These are phyloP conservation scores for Meandrina meandrites DNA, from an alignment of 92 coral and sea anemone species.

Conservation along the genomic window DNA sequence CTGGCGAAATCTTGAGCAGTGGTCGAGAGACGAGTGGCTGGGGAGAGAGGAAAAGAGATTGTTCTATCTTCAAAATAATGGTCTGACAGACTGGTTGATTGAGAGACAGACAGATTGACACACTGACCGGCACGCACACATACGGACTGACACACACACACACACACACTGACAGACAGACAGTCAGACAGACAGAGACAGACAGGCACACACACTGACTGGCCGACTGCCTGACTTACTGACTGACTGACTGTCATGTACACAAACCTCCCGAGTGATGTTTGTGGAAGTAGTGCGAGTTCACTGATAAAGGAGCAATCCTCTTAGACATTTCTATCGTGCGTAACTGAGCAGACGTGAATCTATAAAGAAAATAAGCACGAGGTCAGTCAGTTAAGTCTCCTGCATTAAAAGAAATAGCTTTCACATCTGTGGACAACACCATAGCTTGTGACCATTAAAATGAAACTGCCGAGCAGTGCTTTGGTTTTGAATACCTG, in stretches of 20 bases:
- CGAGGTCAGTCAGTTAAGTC: not conserved
- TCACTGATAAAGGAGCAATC: conserved; percentile 52
- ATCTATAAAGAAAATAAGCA: conserved; percentile 30
- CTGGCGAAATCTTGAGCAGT: conserved; percentile 78
- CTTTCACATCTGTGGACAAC: not conserved
- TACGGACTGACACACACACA: not conserved
- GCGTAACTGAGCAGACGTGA: conserved; percentile 87
- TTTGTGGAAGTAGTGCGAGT: conserved; percentile 86
- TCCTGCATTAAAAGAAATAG: not conserved
- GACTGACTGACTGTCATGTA: not conserved
- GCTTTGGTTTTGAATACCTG: not conserved
- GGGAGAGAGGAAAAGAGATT: not conserved
- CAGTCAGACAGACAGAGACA: not conserved
- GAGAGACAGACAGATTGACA: not conserved
- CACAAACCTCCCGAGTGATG: conserved; percentile 70
- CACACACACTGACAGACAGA: not conserved
- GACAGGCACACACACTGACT: conserved; percentile 6
- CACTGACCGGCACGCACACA: no score
- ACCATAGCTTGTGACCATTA: not conserved
- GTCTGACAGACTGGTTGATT: not conserved
- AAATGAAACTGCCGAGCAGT: not conserved
- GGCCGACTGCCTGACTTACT: not conserved
- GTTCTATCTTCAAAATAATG: not conserved
- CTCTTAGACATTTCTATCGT: conserved; percentile 53
- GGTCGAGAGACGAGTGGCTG: conserved; percentile 57